Evolutionary conservation across 2,797 vertebrate species (phyloP), one percentile per base, ranked within the genome.

Genomic region (Tenualosa thibaudeaui): DNA sequence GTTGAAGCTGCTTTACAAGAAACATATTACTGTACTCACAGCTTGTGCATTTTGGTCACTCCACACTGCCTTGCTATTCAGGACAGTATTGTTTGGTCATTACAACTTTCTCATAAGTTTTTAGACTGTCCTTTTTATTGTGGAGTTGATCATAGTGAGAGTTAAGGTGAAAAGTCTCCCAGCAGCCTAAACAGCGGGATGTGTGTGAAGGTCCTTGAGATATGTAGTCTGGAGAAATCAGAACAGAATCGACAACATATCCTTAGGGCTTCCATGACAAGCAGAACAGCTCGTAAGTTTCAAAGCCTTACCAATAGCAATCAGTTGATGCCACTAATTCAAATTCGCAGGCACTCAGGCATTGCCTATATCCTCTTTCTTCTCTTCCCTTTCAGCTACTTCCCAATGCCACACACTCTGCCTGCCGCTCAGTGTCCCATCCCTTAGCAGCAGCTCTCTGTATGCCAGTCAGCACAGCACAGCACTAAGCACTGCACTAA

Each of bases 311-410:
- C 82, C 84, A 88, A 86, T 86, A 82, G 71, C 82, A 86, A 88
- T 90, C 86, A 87, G 84, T 90, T 84, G 85, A 88, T 88, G 85
- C 87, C 88, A 88, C 87, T 88, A 88, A 90, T 88, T 90, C 87
- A 87, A 88, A 90, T 90, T 90, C 88, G 88, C 81, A 84, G 54
- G 83, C 86, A 87, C 85, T 88, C 83, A 89, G 85, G 83, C 88
- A 51, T 85, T 85, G 85, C 84, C 87, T 88, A 86, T 84, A 78
- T 86, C 56, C 75, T 83, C 81, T 84, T 87, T 81, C 86, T 86
- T 51, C 75, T 83, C 81, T 84, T 87, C 82, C 86, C 87, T 87
- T 85, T 88, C 84, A 83, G 89, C 89, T 86, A 81, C 82, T 54
- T 89, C 81, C 89, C 81, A 60, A 86, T 53, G 68, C 88, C 83